phyloP scores from a whole-genome alignment of 2,797 vertebrate genomes.

The Otolemur crassicaudatus region DNA sequence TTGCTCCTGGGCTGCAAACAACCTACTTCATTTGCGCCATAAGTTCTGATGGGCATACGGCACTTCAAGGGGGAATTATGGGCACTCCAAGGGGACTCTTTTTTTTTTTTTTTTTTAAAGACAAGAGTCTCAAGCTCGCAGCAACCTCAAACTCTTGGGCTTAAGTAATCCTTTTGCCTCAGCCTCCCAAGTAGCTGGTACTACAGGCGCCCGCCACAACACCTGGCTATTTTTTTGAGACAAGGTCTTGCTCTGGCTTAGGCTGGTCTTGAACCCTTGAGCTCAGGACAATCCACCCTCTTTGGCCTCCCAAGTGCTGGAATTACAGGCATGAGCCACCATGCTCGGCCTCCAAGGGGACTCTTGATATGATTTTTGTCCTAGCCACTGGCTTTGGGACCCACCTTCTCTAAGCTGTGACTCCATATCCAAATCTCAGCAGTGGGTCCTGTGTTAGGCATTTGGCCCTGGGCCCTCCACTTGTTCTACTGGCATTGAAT shows the following conservation, averaged over 20 bases:
- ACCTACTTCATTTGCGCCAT: not conserved
- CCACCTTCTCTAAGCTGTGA: not conserved
- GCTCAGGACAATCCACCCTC: no score
- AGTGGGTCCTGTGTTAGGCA: not conserved
- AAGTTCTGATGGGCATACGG: not conserved
- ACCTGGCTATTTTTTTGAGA: no score
- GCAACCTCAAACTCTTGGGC: no score
- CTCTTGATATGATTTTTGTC: not conserved
- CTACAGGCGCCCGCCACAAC: no score
- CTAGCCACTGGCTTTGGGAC: not conserved
- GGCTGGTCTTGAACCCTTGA: no score
- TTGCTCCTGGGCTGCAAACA: not conserved
- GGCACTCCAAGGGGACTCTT: not conserved
- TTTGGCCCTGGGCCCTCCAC: not conserved
- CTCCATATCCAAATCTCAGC: not conserved
- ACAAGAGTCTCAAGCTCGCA: no score
- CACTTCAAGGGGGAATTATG: not conserved
- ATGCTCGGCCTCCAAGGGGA: not conserved
- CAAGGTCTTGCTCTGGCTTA: no score
- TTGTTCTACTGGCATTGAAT: not conserved
- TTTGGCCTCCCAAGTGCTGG: no score
- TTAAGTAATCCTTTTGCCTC: no score
- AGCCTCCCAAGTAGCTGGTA: no score
- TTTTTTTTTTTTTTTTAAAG: no score
- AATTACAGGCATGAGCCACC: no score